A percentile compares a stretch with the other conserved stretches of the same genome.
These are phyloP conservation scores for Linyphia triangularis DNA, from an alignment of 2,888 invertebrate species.

Conservation along the genomic window DNA sequence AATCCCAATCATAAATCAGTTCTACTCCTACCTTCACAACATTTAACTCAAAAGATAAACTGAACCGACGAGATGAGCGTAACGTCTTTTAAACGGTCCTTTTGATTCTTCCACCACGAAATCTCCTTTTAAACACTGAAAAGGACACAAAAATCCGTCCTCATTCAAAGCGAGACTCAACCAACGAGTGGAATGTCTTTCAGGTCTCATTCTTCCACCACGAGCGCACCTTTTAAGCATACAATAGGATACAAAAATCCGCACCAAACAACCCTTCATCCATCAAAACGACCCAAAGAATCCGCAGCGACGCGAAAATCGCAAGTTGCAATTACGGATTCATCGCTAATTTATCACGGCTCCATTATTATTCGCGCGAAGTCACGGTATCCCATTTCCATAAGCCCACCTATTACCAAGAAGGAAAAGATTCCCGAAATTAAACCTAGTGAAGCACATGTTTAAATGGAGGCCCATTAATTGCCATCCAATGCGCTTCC, in stretches of 20 bases:
- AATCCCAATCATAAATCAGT: neutral
- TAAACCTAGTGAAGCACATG: conserved; percentile 74
- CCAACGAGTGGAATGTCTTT: neutral
- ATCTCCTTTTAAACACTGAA: too few relatives aligned
- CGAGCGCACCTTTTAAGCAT: too few relatives aligned
- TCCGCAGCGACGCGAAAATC: conserved; percentile 27
- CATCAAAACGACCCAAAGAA: neutral
- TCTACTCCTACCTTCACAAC: neutral
- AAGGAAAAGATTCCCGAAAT: conserved; percentile 69
- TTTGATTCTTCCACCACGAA: neutral
- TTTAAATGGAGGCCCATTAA: conserved; percentile 73
- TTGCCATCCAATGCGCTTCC: conserved; percentile 63
- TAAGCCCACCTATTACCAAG: conserved; percentile 51
- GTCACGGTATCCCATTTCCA: conserved; percentile 53
- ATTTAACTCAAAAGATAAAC: neutral
- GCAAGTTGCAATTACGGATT: conserved; percentile 45
- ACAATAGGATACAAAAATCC: too few relatives aligned
- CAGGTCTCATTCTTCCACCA: neutral
- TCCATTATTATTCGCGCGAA: conserved; percentile 53
- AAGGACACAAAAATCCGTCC: too few relatives aligned
- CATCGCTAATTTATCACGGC: conserved; percentile 61
- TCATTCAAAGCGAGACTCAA: neutral
- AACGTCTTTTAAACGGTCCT: neutral
- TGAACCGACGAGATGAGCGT: neutral
- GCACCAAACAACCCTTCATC: neutral